Percentiles rank a stretch among this genome's conserved stretches.
These are phyloP conservation scores for Cepaea nemoralis DNA, from an alignment of 1,140 invertebrate genomes.

Conservation along the genomic window DNA sequence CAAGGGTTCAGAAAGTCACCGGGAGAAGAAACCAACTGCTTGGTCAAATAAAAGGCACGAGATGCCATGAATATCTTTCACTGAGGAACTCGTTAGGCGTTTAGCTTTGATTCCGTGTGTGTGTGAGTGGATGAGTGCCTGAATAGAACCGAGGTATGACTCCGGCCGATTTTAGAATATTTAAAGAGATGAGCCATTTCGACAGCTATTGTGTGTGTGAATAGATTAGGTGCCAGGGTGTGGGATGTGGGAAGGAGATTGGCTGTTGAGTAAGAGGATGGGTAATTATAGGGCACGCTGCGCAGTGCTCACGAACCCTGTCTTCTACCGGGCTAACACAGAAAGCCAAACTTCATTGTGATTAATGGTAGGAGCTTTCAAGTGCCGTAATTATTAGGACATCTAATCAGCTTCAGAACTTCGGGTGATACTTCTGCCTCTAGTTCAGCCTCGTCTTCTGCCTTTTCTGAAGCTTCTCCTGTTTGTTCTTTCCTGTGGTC, in stretches of 20 bases:
- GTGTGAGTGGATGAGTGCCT: background rate
- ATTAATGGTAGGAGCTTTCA: constrained; percentile 12
- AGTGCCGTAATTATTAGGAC: constrained; percentile 14
- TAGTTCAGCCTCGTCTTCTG: too few relatives aligned
- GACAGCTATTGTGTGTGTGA: background rate
- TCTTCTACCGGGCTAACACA: background rate
- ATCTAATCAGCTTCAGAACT: constrained; percentile 12
- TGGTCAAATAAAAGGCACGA: background rate
- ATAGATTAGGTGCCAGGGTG: background rate
- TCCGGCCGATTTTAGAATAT: background rate
- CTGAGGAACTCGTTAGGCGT: background rate
- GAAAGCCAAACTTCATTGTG: constrained; percentile 13
- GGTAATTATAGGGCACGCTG: background rate
- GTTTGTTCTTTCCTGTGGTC: too few relatives aligned
- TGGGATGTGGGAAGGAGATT: constrained; percentile 8
- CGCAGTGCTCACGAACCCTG: background rate
- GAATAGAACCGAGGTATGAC: background rate
- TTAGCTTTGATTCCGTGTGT: background rate
- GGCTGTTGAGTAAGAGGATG: constrained; percentile 34
- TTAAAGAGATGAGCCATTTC: background rate
- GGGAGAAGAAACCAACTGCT: background rate
- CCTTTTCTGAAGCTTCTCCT: too few relatives aligned
- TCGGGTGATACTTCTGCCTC: too few relatives aligned
- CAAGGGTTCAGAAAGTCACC: background rate
- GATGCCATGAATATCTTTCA: background rate